These are phyloP conservation scores for Lineus longissimus DNA, from an alignment of 1,140 invertebrate species.

Conservation along the genomic window DNA sequence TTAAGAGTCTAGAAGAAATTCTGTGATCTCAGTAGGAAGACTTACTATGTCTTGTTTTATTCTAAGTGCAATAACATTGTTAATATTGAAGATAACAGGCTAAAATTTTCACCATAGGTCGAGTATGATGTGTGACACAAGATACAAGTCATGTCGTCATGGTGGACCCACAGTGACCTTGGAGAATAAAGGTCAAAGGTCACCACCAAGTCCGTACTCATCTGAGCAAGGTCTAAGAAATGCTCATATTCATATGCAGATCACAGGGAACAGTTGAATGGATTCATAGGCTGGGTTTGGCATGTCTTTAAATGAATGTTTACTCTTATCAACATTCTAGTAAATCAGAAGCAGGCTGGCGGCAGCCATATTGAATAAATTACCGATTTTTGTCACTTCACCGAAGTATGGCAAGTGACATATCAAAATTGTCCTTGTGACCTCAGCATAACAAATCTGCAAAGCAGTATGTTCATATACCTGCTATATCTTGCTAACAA, in stretches of 20 bases:
- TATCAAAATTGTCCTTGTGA: conserved; percentile 3
- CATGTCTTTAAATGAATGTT: neutral
- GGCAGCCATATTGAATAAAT: conserved; percentile 5
- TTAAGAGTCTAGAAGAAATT: neutral
- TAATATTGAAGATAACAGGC: neutral
- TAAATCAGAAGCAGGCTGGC: neutral
- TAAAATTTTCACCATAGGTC: conserved; percentile 2
- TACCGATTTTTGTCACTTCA: neutral
- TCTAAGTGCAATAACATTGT: neutral
- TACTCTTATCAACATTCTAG: neutral
- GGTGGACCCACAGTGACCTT: neutral
- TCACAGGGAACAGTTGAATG: neutral
- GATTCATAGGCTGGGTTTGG: neutral
- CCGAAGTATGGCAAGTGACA: neutral
- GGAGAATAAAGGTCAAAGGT: neutral
- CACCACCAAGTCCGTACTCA: neutral
- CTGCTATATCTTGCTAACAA: neutral
- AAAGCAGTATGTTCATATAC: neutral
- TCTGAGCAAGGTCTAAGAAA: neutral
- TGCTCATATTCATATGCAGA: neutral
- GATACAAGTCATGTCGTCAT: neutral
- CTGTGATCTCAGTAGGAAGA: neutral
- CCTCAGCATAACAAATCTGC: neutral
- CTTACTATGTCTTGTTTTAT: neutral
- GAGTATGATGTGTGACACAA: neutral